Evolutionary conservation across 1,140 invertebrate genomes (phyloP).

Genomic region (Palaemon carinicauda): DNA sequence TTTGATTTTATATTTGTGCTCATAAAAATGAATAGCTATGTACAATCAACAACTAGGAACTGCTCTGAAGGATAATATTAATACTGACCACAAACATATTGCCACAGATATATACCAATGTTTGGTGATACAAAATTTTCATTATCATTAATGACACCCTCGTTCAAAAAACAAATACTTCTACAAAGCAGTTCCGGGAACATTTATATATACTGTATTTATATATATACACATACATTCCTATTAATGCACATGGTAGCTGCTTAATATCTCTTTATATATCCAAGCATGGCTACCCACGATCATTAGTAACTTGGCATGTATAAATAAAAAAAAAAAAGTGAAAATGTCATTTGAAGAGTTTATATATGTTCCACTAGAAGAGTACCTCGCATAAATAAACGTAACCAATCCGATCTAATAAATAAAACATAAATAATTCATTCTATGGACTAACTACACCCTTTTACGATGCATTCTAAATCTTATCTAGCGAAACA

Average conservation of each 20-base stretch:
- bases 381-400: too few relatives aligned
- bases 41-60: conserved; percentile 35
- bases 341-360: too few relatives aligned
- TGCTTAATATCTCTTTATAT: background rate
- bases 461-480: too few relatives aligned
- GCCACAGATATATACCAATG: background rate
- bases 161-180: background rate
- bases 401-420: too few relatives aligned
- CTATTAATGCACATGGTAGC: conserved; percentile 9
- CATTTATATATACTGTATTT: background rate
- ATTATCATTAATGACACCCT: background rate
- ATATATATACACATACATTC: background rate
- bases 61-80: conserved; percentile 24
- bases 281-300: too few relatives aligned
- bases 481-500: too few relatives aligned
- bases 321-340: too few relatives aligned
- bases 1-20: conserved; percentile 39
- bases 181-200: background rate
- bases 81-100: background rate
- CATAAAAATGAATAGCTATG: conserved; percentile 40
- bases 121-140: background rate
- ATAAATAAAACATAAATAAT: too few relatives aligned
- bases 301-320: too few relatives aligned
- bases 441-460: too few relatives aligned
- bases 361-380: too few relatives aligned